Evolutionary conservation across 1,140 invertebrate genomes (phyloP), one percentile per base, ranked within the genome.

Genomic region (Ctenoplectra terminalis): DNA sequence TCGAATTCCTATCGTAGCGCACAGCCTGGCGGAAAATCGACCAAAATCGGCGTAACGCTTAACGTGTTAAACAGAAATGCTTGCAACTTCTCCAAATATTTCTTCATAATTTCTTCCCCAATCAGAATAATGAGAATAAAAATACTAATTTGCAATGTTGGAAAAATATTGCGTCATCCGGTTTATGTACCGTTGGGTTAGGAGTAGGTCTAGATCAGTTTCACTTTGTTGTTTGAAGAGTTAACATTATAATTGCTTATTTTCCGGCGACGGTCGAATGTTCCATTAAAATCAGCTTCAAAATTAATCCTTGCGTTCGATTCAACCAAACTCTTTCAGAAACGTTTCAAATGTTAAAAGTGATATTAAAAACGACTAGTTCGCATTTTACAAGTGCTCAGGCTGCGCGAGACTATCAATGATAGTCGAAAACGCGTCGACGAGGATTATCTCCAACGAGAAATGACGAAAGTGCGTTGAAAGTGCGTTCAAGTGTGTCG

Each of bases 141-240:
- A 40, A 26, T 64, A 13, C 2, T 15, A 40, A 64, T 64, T 40
- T 43, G 63, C 15, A 66, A 66, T 17, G 4, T 26, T 66, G 15
- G 26, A 66, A 66, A 66, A 66, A 43, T 66, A 4, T 66, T 66
- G 63, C 63, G 15, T 66, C 63, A 66, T 66, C n/a, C 63, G 13
- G n/a, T 26, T 43, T 43, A 43, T 66, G 37, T 43, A 26, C 8
- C 6, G 15, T 17, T 17, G 37, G 1, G 37, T 66, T 66, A 66
- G 37, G n/a, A n/a, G 23, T 66, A 43, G 34, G 37, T 34, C 20
- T 63, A 63, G 23, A 26, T 3, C 63, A 66, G 63, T 66, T 37
- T 26, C 37, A 40, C 23, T 40, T 26, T 66, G 34, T 66, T 66
- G 7, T 37, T 66, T 66, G 37, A 11, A 9, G 34, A 40, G 63